Base-by-base conservation (phyloP, 1,140 invertebrate species). In the Carposina sasakii region DNA sequence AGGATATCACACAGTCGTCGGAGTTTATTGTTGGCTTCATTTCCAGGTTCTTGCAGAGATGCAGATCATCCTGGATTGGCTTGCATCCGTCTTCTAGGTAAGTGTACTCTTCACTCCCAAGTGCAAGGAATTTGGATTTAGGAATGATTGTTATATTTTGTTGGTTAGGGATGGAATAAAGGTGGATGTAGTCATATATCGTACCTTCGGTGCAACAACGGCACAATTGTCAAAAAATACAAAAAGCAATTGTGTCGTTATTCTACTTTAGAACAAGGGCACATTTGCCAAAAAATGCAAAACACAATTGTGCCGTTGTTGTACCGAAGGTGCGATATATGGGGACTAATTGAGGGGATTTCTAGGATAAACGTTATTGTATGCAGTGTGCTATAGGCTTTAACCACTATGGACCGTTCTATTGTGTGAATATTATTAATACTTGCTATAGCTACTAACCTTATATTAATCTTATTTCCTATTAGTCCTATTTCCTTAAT, bases 41-140 rank as follows among this genome's bases (percentile, higher is more conserved):
- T 4, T 33, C 31, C 8, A 33, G 31, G 5, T 33, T 8, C 15
- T 33, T 33, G n/a, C 31, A 15, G 31, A 33, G 31, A 26, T 13
- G 8, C 9, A 4, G 9, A 13, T 8, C 8, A 8, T 33, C 8
- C 4, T 8, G 9, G 13, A 33, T 33, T 13, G 9, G 4, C 8
- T 13, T 8, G 31, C 31, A 33, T 8, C 13, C 31, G 31, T 6
- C 24, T 5, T 33, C 31, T 5, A 33, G 8, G 13, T 10, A 33
- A 15, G 31, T 15, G n/a, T 33, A 33, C 31, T 33, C 31, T 15
- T 33, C 31, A 33, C 31, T 33, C 13, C 31, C 31, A 33, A 33
- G 31, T 33, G 31, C 31, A 15, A 33, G 31, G 31, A 8, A 33
- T 33, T 33, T 33, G 31, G 31, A 33, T 15, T 33, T 26, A 6